Evolutionary conservation across 2,888 invertebrate genomes (phyloP), one percentile per base, ranked within the genome.

Genomic region (Trichacis sp.): DNA sequence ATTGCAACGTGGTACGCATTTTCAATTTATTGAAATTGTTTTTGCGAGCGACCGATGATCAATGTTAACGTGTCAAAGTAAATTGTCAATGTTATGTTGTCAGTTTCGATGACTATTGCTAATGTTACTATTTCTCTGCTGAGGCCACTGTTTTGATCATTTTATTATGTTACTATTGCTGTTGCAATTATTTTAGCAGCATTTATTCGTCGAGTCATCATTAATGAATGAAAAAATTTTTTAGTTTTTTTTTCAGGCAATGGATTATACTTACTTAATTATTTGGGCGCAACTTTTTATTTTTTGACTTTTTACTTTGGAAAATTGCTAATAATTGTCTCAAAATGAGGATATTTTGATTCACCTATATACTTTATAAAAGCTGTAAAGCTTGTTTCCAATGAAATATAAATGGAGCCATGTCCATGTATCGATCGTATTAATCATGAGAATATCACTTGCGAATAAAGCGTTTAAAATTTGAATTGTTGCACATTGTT

Each of bases 401-500:
- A 3, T 24, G 24, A 24, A 24, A 8, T 24, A 5, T 24, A 24
- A 24, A 33, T 11, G 33, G 33, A n/a, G 33, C 8, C 8, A 33
- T 24, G n/a, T 33, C 33, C 33, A 33, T 33, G 33, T 33, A 33
- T 33, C n/a, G 33, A 33, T 33, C 33, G 33, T 33, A 33, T 33
- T 33, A 11, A 6, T 3, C n/a, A 33, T n/a, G n/a, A 33, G 33
- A 33, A 33, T 33, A 33, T 33, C 33, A 33, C 33, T 33, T 33
- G 33, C 33, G 33, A 33, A 33, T 33, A 33, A 33, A 33, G 33
- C 33, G 33, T 33, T 33, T 6, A 6, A 33, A 33, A 33, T 11
- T 33, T 33, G 5, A 11, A 33, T n/a, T 5, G 24, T 5, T 24
- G 3, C 4, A 8, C 8, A 24, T 5, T 24, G 3, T 5, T 24